Percentiles rank a stretch among this genome's conserved stretches.
These are phyloP conservation scores for Hydriomena furcata DNA, from an alignment of 2,888 invertebrate species.

Conservation along the genomic window DNA sequence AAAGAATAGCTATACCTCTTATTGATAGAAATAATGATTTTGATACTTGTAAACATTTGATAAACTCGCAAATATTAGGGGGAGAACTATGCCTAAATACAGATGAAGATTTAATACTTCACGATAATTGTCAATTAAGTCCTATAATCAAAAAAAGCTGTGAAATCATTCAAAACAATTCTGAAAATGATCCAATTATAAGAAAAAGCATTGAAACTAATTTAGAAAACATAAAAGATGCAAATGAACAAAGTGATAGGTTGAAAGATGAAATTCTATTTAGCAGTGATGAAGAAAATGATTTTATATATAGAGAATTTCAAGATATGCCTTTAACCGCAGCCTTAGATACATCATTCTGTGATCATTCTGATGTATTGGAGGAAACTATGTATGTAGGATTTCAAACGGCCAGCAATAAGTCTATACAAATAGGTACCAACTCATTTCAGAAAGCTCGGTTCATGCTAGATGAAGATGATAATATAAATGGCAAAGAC, in stretches of 20 bases:
- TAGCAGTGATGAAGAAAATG: conserved; percentile 71
- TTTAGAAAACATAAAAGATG: conserved; percentile 9
- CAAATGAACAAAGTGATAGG: conserved; percentile 27
- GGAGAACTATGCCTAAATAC: conserved; percentile 50
- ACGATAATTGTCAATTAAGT: conserved; percentile 32
- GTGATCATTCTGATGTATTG: conserved; percentile 49
- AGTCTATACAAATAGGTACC: conserved; percentile 60
- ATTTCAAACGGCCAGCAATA: conserved; percentile 73
- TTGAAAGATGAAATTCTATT: conserved; percentile 67
- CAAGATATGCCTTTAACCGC: conserved; percentile 65
- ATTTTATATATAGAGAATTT: conserved; percentile 43
- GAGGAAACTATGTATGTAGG: conserved; percentile 70
- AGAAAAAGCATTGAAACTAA: conserved; percentile 5
- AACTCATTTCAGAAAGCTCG: conserved; percentile 63
- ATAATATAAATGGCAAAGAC: conserved; percentile 34
- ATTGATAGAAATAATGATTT: conserved; percentile 49
- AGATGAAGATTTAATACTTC: conserved; percentile 36
- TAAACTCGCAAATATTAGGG: conserved; percentile 63
- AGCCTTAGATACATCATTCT: conserved; percentile 60
- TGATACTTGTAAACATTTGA: conserved; percentile 50
- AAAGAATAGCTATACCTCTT: conserved; percentile 55
- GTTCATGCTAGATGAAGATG: conserved; percentile 48
- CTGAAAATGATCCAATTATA: conserved; percentile 27
- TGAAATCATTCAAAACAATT: conserved; percentile 22
- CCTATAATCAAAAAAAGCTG: conserved; percentile 36